Percentiles rank a stretch among this genome's conserved stretches.
Conservation (phyloP, 1,140 invertebrate species). For the Drosophila jambulina region DNA sequence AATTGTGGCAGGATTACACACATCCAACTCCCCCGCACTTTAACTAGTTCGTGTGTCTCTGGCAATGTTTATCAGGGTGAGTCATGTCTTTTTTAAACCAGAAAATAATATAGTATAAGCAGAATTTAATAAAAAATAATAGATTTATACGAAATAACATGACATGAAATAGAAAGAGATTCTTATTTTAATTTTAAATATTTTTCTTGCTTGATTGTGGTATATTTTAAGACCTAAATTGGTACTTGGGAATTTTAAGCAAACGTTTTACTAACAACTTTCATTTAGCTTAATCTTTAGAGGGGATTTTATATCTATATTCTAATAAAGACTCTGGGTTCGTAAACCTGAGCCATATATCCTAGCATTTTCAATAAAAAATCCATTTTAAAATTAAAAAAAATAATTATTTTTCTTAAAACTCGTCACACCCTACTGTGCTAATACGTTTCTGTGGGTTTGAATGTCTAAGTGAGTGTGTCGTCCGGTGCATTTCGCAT, state of each 20-base stretch:
- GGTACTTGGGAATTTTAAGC: background rate
- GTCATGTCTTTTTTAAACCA: too few species aligned
- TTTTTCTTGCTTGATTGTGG: background rate
- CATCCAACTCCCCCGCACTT: background rate
- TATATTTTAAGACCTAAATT: background rate
- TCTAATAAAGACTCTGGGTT: fast-evolving
- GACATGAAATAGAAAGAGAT: too few species aligned
- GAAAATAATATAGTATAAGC: too few species aligned
- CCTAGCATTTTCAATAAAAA: background rate
- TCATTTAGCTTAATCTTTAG: background rate
- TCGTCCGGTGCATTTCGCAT: slow-evolving; percentile 43
- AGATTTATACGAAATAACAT: background rate
- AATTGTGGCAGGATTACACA: slow-evolving; percentile 10
- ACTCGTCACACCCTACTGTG: slow-evolving; percentile 5
- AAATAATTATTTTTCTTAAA: too few species aligned
- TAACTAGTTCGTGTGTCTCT: background rate
- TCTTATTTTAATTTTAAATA: background rate
- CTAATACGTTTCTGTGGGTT: background rate
- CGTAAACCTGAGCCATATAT: background rate
- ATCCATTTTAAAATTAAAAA: background rate
- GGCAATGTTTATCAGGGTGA: background rate
- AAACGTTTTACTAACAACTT: background rate
- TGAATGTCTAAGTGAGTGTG: slow-evolving; percentile 17
- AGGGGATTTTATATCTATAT: background rate
- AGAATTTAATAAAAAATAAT: background rate